Conservation (phyloP, 2,888 invertebrate species). For the Halictus ligatus region DNA sequence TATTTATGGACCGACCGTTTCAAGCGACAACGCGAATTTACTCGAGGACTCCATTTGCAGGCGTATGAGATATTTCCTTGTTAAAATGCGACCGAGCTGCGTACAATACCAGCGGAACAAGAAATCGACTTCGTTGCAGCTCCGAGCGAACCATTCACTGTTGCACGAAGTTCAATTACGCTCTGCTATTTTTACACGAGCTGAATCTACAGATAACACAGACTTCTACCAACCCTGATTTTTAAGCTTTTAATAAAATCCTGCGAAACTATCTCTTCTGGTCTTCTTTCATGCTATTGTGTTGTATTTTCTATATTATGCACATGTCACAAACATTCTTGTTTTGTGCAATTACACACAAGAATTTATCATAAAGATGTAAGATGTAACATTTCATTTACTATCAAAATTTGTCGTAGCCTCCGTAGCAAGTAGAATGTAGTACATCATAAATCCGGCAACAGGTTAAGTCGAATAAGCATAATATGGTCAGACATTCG, state of each 20-base stretch:
- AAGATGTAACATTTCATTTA: not conserved
- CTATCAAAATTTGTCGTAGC: not conserved
- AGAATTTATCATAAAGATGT: not conserved
- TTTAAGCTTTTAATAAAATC: not conserved
- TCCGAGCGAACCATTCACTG: not conserved
- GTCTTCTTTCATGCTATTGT: not conserved
- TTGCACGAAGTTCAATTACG: not conserved
- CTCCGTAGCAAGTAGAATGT: not conserved
- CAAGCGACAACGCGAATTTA: slow-evolving; percentile 11
- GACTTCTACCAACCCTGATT: not conserved
- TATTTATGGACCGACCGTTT: slow-evolving; percentile 41
- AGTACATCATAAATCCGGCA: not conserved
- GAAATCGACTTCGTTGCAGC: not conserved
- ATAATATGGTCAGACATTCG: not conserved
- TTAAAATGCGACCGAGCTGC: not conserved
- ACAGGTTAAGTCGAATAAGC: not conserved
- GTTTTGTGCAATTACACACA: not conserved
- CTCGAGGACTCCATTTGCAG: slow-evolving; percentile 32
- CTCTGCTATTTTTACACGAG: not conserved
- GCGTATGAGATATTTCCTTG: slow-evolving; percentile 26
- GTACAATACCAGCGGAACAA: not conserved
- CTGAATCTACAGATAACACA: not conserved
- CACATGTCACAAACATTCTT: not conserved
- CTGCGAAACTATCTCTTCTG: not conserved
- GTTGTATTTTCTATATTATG: not conserved